phyloP scores from a whole-genome alignment of 2,113 vertebrate species.

The Hemiscyllium ocellatum region DNA sequence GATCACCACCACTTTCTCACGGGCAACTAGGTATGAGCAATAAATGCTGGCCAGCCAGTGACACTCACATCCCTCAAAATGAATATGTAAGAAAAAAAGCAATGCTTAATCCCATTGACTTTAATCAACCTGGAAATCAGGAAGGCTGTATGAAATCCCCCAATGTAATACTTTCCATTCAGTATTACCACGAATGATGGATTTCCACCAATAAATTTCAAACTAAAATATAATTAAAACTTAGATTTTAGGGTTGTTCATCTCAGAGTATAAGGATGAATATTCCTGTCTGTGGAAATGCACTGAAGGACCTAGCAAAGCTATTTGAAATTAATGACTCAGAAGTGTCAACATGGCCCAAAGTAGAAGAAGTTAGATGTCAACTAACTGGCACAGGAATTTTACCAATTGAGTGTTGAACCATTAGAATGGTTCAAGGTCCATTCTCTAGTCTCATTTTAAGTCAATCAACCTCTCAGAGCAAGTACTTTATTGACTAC shows the following conservation, averaged over 20 bases:
- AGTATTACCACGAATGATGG: not conserved
- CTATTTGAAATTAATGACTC: not conserved
- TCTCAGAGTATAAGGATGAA: not conserved
- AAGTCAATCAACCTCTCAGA: conserved; percentile 9
- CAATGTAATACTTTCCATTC: not conserved
- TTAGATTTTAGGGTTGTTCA: not conserved
- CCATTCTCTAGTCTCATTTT: not conserved
- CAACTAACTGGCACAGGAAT: not conserved
- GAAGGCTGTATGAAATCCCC: not conserved
- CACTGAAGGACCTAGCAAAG: not conserved
- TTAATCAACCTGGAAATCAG: not conserved
- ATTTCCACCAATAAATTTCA: not conserved
- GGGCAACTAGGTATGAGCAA: too few species aligned
- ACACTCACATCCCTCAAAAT: too few species aligned
- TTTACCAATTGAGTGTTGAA: not conserved
- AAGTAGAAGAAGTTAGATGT: not conserved
- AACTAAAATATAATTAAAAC: not conserved
- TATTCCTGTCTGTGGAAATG: not conserved
- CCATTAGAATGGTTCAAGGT: conserved; percentile 5
- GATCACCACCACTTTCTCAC: too few species aligned
- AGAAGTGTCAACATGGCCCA: not conserved
- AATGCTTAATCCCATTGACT: not conserved
- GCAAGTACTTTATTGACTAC: not conserved
- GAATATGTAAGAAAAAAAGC: too few species aligned
- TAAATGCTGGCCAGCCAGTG: too few species aligned